These are phyloP conservation scores for Eleginops maclovinus DNA, from an alignment of 2,113 vertebrate species.

Conservation along the genomic window DNA sequence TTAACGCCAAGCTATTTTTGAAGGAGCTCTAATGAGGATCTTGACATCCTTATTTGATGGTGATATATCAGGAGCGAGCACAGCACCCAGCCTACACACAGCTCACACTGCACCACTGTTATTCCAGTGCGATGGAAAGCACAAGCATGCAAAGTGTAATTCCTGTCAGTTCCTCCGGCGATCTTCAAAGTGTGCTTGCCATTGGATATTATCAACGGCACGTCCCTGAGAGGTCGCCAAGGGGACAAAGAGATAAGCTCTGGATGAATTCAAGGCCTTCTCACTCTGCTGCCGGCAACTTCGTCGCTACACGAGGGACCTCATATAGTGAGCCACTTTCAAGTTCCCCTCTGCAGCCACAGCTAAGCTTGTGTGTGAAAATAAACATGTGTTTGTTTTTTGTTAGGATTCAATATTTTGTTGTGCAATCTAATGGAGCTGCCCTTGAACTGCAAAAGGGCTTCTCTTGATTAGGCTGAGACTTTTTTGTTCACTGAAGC, in stretches of 20 bases:
- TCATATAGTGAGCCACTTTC: constrained; percentile 51
- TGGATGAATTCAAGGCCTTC: constrained; percentile 69
- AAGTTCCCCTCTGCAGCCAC: constrained; percentile 31
- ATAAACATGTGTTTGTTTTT: constrained; percentile 12
- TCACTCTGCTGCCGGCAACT: constrained; percentile 42
- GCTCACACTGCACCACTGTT: constrained; percentile 23
- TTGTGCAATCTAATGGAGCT: background rate
- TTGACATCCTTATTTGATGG: constrained; percentile 57
- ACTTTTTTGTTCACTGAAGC: constrained; percentile 48
- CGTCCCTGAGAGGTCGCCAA: constrained; percentile 64
- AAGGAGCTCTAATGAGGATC: constrained; percentile 57
- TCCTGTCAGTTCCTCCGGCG: constrained; percentile 55
- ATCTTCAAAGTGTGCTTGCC: constrained; percentile 59
- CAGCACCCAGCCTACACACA: constrained; percentile 25
- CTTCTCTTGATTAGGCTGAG: background rate
- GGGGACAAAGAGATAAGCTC: constrained; percentile 71
- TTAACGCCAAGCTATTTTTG: constrained; percentile 70
- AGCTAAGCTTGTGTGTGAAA: constrained; percentile 13
- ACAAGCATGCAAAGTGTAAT: constrained; percentile 41
- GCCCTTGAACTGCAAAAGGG: constrained; percentile 1
- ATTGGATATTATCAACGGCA: constrained; percentile 58
- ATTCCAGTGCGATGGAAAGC: constrained; percentile 31
- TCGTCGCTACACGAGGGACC: constrained; percentile 38
- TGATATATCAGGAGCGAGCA: constrained; percentile 43
- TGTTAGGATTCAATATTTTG: constrained; percentile 18